These are phyloP conservation scores for Myotis findleyi DNA, from an alignment of 2,797 vertebrate genomes.

Conservation along the genomic window DNA sequence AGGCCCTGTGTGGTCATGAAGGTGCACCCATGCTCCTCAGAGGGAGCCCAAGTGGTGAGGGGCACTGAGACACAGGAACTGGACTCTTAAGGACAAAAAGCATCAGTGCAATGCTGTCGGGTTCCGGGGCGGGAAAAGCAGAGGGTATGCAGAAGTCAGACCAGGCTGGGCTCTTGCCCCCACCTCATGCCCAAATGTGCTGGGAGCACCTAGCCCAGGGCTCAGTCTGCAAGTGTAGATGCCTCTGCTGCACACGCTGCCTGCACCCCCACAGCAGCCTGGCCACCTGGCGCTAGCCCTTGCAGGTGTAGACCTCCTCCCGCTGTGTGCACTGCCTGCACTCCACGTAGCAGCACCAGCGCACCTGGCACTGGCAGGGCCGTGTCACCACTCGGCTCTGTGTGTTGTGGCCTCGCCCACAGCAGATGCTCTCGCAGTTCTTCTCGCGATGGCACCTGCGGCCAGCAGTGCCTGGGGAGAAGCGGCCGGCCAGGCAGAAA, in stretches of 20 bases:
- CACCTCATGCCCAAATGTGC: neutral
- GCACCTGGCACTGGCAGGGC: constrained; percentile 98
- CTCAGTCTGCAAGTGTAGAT: constrained; percentile 92
- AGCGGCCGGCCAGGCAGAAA: constrained; percentile 96
- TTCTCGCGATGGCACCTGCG: constrained; percentile 99
- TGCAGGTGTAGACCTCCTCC: constrained; percentile 99
- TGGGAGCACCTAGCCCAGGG: neutral
- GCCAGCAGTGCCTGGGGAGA: constrained; percentile 94
- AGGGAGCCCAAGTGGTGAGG: neutral
- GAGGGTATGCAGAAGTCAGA: neutral
- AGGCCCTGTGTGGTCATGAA: neutral
- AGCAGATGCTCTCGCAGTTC: constrained; percentile 99
- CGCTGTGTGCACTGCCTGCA: constrained; percentile 99
- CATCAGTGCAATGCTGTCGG: constrained; percentile 50
- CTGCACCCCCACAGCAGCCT: neutral
- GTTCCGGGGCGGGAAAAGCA: neutral
- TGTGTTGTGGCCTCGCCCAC: constrained; percentile 97
- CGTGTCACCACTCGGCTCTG: constrained; percentile 97
- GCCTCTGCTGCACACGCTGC: constrained; percentile 88
- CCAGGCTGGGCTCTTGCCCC: neutral
- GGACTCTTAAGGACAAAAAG: constrained; percentile 40
- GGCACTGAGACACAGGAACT: neutral
- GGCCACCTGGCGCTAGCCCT: constrained; percentile 85
- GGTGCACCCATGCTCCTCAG: neutral
- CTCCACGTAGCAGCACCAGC: constrained; percentile 99